Conservation (phyloP, 2,113 vertebrate species). For the mouse (Mus musculus) region GRCm39 chr1:120961501-120962000, state of each 20-base stretch:
- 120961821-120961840: background rate
- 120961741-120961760: background rate
- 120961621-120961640: background rate
- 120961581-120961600: background rate
- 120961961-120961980: background rate
- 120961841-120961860: background rate
- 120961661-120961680: background rate
- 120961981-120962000: background rate
- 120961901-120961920: background rate
- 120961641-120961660: too few species aligned
- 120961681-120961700: background rate
- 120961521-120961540: background rate
- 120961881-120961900: background rate
- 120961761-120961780: background rate
- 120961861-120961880: background rate
- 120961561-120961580: background rate
- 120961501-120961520: background rate
- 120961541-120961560: background rate
- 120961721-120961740: background rate
- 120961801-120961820: background rate
- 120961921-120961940: background rate
- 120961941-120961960: background rate
- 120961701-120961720: background rate
- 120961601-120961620: background rate
- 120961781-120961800: background rate